phyloP scores from a whole-genome alignment of 1,140 invertebrate species.

The Cherax quadricarinatus region DNA sequence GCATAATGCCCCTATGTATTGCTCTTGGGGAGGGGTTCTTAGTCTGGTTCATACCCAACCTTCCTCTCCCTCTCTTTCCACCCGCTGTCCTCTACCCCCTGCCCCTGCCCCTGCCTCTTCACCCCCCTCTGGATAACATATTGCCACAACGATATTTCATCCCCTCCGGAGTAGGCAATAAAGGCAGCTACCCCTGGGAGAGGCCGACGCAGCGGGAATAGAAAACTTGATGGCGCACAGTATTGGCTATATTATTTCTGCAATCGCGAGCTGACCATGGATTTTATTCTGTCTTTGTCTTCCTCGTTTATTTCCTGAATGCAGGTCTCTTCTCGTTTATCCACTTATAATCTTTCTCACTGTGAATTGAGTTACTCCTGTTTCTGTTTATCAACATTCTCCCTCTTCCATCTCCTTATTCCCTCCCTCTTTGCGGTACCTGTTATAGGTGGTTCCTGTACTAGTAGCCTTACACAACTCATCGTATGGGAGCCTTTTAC shows the following conservation, averaged over 20 bases:
- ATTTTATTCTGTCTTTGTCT: not conserved
- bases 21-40: too few relatives aligned
- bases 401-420: not conserved
- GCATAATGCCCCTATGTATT: constrained; percentile 32
- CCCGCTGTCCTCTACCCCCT: not conserved
- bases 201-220: not conserved
- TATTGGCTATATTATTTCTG: constrained; percentile 6
- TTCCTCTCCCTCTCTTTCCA: not conserved
- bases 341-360: not conserved
- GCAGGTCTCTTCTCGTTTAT: not conserved
- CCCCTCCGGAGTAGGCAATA: not conserved
- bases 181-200: not conserved
- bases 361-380: not conserved
- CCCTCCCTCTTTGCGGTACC: not conserved
- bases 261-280: not conserved
- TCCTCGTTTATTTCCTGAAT: not conserved
- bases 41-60: not conserved
- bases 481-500: too few relatives aligned
- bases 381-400: not conserved
- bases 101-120: not conserved
- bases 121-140: not conserved
- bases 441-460: too few relatives aligned
- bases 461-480: too few relatives aligned
- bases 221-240: not conserved
- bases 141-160: constrained; percentile 6